These are phyloP conservation scores for Sturmia bella DNA, from an alignment of 2,888 invertebrate genomes.

Conservation along the genomic window DNA sequence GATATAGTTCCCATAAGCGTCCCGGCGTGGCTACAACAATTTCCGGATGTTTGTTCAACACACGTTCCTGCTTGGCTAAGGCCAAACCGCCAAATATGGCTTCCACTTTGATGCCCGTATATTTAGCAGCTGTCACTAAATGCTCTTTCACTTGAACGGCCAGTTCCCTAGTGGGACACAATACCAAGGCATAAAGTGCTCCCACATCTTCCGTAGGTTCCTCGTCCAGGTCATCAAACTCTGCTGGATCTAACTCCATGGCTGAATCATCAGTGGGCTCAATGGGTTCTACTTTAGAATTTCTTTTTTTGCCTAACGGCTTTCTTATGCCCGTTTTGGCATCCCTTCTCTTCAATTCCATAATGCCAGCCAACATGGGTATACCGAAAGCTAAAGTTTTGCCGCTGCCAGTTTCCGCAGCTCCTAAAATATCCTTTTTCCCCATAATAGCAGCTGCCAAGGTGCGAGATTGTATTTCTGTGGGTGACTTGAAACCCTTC, in stretches of 20 bases:
- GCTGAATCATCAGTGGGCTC: constrained; percentile 73
- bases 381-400: constrained; percentile 99
- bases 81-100: constrained; percentile 97
- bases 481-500: constrained; percentile 90
- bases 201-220: constrained; percentile 70
- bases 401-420: constrained; percentile 99
- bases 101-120: constrained; percentile 88
- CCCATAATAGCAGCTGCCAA: constrained; percentile 93
- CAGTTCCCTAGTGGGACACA: constrained; percentile 97
- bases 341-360: constrained; percentile 85
- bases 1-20: constrained; percentile 95
- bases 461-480: constrained; percentile 92
- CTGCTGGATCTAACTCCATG: constrained; percentile 13
- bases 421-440: constrained; percentile 96
- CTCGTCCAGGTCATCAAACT: constrained; percentile 69
- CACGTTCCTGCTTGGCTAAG: constrained; percentile 94
- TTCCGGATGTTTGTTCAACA: constrained; percentile 92
- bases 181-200: constrained; percentile 90
- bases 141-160: constrained; percentile 97
- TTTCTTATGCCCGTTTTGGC: constrained; percentile 78
- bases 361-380: constrained; percentile 93
- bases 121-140: constrained; percentile 89
- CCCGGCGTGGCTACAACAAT: constrained; percentile 99
- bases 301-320: constrained; percentile 71
- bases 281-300: constrained; percentile 62